Evolutionary conservation across 1,140 invertebrate genomes (phyloP).

Genomic region (Tenebrio molitor): DNA sequence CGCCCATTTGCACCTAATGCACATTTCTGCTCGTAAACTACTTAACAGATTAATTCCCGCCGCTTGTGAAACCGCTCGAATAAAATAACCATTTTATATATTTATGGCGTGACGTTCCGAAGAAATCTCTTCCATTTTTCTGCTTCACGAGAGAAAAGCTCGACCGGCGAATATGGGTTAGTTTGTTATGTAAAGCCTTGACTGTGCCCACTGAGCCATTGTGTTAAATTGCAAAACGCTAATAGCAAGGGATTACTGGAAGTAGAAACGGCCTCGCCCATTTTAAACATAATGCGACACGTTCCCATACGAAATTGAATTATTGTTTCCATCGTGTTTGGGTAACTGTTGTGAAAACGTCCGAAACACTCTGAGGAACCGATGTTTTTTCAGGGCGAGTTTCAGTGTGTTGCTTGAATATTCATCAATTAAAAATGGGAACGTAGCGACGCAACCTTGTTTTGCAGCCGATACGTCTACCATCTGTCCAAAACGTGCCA

Average conservation of each 20-base stretch:
- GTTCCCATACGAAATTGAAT: constrained; percentile 18
- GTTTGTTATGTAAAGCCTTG: constrained; percentile 39
- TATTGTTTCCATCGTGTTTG: constrained; percentile 6
- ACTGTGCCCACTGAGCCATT: constrained; percentile 35
- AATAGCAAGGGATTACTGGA: constrained; percentile 11
- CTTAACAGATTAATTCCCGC: constrained; percentile 41
- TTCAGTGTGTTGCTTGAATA: not conserved
- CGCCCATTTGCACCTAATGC: constrained; percentile 46
- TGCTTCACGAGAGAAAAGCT: not conserved
- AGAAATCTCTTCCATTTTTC: constrained; percentile 5
- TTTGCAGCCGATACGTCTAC: constrained; percentile 17
- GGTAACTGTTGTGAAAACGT: constrained; percentile 15
- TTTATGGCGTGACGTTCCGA: constrained; percentile 3
- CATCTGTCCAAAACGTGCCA: constrained; percentile 4
- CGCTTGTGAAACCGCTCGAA: constrained; percentile 7
- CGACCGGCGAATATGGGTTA: constrained; percentile 20
- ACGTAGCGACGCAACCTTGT: constrained; percentile 11
- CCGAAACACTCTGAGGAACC: too few relatives aligned
- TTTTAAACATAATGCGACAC: not conserved
- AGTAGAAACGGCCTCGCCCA: constrained; percentile 33
- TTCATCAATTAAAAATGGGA: constrained; percentile 22
- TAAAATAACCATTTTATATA: not conserved
- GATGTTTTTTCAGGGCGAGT: not conserved
- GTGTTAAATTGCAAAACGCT: constrained; percentile 36
- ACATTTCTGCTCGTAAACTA: constrained; percentile 43